Conservation (phyloP, 2,113 vertebrate genomes). For the Aspiorhynchus laticeps region DNA sequence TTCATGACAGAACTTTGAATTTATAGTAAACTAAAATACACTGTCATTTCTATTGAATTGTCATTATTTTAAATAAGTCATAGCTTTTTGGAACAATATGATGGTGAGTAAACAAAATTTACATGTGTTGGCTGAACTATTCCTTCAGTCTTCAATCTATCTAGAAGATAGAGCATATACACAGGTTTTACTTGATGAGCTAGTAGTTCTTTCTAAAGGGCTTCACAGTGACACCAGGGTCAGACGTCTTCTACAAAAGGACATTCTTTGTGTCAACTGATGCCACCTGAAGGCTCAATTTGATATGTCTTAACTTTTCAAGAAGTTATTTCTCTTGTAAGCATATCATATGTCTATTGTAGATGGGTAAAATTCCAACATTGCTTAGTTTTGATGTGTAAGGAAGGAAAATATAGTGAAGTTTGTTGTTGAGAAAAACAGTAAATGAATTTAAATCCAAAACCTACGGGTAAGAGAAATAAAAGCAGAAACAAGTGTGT, state of each 20-base stretch:
- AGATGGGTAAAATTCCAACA: not conserved
- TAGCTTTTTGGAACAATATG: not conserved
- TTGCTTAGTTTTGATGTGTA: not conserved
- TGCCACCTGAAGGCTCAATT: not conserved
- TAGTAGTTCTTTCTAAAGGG: not conserved
- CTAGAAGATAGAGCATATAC: not conserved
- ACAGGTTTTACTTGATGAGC: not conserved
- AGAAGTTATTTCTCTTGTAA: not conserved
- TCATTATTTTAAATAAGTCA: not conserved
- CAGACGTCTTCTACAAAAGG: not conserved
- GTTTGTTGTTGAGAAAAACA: not conserved
- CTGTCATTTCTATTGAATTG: too few relatives aligned
- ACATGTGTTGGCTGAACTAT: not conserved
- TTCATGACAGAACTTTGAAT: too few relatives aligned
- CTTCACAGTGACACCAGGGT: not conserved
- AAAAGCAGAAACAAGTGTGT: not conserved
- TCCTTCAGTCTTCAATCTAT: not conserved
- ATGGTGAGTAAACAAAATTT: not conserved
- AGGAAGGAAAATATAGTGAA: not conserved
- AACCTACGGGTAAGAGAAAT: not conserved
- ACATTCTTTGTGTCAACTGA: not conserved
- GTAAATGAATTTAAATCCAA: not conserved
- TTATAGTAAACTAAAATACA: too few relatives aligned
- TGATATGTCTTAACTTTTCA: not conserved
- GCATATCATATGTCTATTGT: conserved; percentile 2